Percentiles rank a stretch among this genome's conserved stretches.
Conservation (phyloP, 2,888 invertebrate species). For the Aradus depressus region DNA sequence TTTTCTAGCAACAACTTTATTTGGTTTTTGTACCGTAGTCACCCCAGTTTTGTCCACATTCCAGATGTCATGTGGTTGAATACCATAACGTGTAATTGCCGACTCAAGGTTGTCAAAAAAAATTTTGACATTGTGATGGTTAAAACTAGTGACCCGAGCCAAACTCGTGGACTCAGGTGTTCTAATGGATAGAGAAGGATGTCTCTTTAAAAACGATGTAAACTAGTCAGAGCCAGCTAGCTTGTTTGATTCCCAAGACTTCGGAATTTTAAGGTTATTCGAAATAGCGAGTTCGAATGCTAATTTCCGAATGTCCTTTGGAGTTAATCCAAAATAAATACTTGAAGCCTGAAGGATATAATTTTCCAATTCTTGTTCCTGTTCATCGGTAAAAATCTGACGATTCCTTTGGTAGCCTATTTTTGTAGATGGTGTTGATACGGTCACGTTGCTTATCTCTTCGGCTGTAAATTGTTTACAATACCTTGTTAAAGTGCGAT, state of each 20-base stretch:
- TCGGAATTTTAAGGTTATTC: neutral
- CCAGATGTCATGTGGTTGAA: slow-evolving; percentile 25
- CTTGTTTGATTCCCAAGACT: neutral
- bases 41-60: slow-evolving; percentile 31
- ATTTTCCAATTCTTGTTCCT: neutral
- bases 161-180: too few relatives aligned
- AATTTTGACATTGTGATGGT: slow-evolving; percentile 4
- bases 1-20: slow-evolving; percentile 26
- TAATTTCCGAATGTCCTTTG: neutral
- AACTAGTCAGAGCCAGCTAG: neutral
- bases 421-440: neutral
- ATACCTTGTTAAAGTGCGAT: neutral
- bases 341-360: neutral
- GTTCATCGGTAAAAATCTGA: neutral
- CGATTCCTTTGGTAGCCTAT: neutral
- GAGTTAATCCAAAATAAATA: neutral
- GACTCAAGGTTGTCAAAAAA: slow-evolving; percentile 22
- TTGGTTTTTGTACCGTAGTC: slow-evolving; percentile 30
- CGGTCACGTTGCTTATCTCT: neutral
- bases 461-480: neutral
- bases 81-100: slow-evolving; percentile 18
- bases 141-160: slow-evolving; percentile 13
- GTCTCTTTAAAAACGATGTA: neutral
- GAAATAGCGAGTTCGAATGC: neutral
- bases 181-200: neutral